phyloP scores from a whole-genome alignment of 2,888 invertebrate species.

The Troides oblongomaculatus region DNA sequence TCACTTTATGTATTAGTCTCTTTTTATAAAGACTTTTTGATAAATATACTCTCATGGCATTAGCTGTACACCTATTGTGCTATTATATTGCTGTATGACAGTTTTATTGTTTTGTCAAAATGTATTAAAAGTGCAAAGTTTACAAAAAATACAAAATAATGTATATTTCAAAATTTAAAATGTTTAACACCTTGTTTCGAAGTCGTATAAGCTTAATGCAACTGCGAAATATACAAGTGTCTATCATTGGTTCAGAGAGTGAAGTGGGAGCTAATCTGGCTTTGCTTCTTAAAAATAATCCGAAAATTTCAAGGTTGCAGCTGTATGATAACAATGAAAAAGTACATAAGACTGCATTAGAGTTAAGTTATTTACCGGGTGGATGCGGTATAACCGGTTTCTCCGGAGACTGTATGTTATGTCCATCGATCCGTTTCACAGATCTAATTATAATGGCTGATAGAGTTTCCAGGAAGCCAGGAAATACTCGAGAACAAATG shows the following conservation, averaged over 20 bases:
- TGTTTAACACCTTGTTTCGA: conserved; percentile 1
- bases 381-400: conserved; percentile 46
- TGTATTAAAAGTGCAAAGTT: neutral
- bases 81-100: too few relatives aligned
- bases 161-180: conserved; percentile 18
- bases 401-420: conserved; percentile 41
- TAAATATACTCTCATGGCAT: too few relatives aligned
- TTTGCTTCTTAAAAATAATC: conserved; percentile 52
- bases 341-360: conserved; percentile 49
- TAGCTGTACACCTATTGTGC: too few relatives aligned
- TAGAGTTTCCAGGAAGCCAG: conserved; percentile 46
- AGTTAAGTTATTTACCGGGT: conserved; percentile 50
- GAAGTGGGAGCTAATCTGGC: conserved; percentile 56
- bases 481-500: conserved; percentile 49
- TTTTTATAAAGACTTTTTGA: too few relatives aligned
- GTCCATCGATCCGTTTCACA: conserved; percentile 45
- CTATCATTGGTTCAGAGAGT: conserved; percentile 55
- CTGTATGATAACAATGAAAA: conserved; percentile 53
- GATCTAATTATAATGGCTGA: conserved; percentile 53
- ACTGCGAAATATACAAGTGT: conserved; percentile 48
- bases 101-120: neutral
- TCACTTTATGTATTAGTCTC: too few relatives aligned
- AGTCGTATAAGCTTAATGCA: conserved; percentile 17
- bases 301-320: conserved; percentile 47
- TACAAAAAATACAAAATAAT: conserved; percentile 9